Evolutionary conservation across 2,113 vertebrate genomes (phyloP).

Genomic region (Ceuthmochares aereus): DNA sequence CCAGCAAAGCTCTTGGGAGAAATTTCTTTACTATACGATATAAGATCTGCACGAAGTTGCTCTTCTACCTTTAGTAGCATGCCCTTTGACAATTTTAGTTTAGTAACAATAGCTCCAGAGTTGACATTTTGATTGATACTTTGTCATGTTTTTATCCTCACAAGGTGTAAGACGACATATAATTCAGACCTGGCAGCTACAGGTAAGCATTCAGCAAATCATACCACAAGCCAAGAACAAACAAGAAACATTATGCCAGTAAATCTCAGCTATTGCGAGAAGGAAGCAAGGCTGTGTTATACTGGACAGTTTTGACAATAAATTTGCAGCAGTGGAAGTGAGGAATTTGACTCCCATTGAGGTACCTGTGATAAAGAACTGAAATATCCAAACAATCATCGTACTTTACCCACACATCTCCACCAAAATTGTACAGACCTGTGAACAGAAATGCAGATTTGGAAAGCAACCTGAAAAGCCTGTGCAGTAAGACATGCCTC

Average conservation of each 20-base stretch:
- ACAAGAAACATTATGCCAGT: background rate
- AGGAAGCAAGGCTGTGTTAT: background rate
- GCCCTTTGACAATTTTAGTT: conserved; percentile 8
- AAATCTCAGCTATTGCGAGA: background rate
- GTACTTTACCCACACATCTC: background rate
- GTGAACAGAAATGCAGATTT: background rate
- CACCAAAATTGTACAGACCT: background rate
- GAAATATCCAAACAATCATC: background rate
- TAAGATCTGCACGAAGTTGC: background rate
- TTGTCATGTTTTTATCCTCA: conserved; percentile 22
- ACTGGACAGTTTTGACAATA: background rate
- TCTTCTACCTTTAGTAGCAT: background rate
- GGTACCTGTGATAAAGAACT: background rate
- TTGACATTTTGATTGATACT: background rate
- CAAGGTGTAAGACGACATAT: background rate
- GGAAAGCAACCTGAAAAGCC: background rate
- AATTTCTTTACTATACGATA: background rate
- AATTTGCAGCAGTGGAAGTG: background rate
- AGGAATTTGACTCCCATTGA: background rate
- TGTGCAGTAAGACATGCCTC: background rate
- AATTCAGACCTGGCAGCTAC: conserved; percentile 42
- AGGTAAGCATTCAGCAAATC: conserved; percentile 37
- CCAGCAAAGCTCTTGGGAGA: background rate
- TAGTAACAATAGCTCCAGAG: background rate
- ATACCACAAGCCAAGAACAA: conserved; percentile 31